These are phyloP conservation scores for Enteromius mattozi DNA, from an alignment of 2,797 vertebrate species.

Conservation along the genomic window DNA sequence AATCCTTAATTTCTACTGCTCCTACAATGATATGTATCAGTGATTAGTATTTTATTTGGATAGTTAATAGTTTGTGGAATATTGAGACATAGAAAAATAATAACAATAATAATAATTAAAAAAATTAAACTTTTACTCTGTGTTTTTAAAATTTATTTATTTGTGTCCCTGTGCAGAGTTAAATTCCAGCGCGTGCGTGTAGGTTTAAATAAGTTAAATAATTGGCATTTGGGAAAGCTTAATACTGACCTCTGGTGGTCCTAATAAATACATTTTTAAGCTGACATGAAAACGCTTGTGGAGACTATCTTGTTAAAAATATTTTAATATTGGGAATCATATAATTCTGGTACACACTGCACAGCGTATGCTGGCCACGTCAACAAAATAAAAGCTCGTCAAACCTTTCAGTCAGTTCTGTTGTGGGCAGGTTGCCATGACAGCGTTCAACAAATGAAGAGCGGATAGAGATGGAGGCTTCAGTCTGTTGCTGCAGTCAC, in stretches of 20 bases:
- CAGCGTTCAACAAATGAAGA: constrained; percentile 11
- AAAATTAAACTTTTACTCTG: too few species aligned
- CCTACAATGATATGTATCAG: background rate
- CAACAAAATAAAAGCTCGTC: background rate
- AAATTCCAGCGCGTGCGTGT: background rate
- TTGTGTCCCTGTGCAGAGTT: background rate
- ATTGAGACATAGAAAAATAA: background rate
- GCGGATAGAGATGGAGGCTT: background rate
- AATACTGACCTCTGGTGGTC: constrained; percentile 33
- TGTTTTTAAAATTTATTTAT: too few species aligned
- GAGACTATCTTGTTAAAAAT: background rate
- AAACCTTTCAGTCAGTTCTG: background rate
- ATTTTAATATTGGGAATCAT: background rate
- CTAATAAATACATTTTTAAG: background rate
- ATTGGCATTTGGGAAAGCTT: background rate
- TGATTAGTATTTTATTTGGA: too few species aligned
- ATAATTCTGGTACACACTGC: background rate
- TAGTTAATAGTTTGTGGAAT: background rate
- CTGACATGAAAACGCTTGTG: background rate
- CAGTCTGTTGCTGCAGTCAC: background rate
- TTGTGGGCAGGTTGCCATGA: constrained; percentile 32
- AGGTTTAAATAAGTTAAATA: background rate
- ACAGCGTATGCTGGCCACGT: background rate
- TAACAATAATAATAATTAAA: background rate
- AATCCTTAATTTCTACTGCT: background rate